Evolutionary conservation across 2,888 invertebrate genomes (phyloP).

Genomic region (Hesperia comma): DNA sequence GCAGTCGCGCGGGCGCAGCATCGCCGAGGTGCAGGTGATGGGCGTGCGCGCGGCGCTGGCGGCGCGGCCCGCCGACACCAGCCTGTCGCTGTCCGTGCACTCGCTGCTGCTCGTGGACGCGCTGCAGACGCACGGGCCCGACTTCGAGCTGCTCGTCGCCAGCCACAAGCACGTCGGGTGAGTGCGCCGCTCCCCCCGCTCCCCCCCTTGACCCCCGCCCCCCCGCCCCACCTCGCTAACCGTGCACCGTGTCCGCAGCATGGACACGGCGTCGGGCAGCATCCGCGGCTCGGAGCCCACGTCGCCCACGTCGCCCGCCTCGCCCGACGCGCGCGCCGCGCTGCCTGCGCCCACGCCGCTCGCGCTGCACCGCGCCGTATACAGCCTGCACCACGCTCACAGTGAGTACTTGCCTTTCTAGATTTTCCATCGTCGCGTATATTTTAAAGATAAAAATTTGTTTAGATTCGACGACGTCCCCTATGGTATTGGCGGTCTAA

Average conservation of each 20-base stretch:
- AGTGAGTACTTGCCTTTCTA: constrained; percentile 54
- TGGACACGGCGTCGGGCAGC: constrained; percentile 97
- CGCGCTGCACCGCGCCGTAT: constrained; percentile 81
- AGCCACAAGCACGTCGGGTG: constrained; percentile 97
- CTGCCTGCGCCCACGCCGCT: constrained; percentile 88
- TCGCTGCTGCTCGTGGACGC: constrained; percentile 97
- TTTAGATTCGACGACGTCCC: no score
- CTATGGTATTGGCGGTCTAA: no score
- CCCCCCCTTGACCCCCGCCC: no score
- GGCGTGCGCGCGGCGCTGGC: constrained; percentile 92
- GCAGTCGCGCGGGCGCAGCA: constrained; percentile 93
- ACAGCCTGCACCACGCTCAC: constrained; percentile 79
- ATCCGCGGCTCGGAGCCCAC: constrained; percentile 95
- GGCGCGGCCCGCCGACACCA: constrained; percentile 89
- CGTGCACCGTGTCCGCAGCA: constrained; percentile 75
- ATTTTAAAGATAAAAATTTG: no score
- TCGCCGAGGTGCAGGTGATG: constrained; percentile 96
- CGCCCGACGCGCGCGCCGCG: constrained; percentile 87
- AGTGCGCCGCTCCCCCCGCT: constrained; percentile 11
- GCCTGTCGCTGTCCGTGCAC: constrained; percentile 94
- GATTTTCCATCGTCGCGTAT: no score
- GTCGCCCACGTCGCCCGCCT: constrained; percentile 84
- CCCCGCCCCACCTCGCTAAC: constrained; percentile 37
- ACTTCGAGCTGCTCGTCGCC: constrained; percentile 96
- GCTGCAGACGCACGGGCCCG: constrained; percentile 96